These are phyloP conservation scores for Hycleus cichorii DNA, from an alignment of 1,140 invertebrate genomes.

Conservation along the genomic window DNA sequence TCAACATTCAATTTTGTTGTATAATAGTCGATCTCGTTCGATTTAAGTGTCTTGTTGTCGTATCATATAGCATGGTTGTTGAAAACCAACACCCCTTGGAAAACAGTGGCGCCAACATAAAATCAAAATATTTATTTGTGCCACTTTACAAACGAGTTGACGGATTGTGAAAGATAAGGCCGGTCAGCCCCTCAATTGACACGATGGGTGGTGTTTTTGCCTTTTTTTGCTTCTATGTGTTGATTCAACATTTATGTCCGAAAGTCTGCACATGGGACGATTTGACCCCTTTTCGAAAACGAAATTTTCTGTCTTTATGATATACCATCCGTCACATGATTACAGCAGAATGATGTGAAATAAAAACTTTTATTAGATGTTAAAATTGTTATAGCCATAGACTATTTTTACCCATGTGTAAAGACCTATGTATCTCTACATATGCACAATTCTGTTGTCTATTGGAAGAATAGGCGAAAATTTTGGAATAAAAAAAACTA, in stretches of 20 bases:
- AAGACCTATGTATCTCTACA: neutral
- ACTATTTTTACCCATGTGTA: constrained; percentile 15
- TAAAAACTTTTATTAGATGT: constrained; percentile 15
- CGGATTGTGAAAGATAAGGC: constrained; percentile 6
- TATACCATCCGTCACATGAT: constrained; percentile 3
- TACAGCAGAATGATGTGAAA: constrained; percentile 5
- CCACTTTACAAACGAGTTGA: constrained; percentile 12
- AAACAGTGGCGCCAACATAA: constrained; percentile 5
- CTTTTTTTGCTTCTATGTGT: neutral
- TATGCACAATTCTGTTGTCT: constrained; percentile 7
- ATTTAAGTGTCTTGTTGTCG: no score
- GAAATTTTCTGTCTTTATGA: constrained; percentile 14
- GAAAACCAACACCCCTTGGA: no score
- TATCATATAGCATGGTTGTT: no score
- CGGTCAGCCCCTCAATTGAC: constrained; percentile 1
- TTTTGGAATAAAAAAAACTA: no score
- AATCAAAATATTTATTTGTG: constrained; percentile 4
- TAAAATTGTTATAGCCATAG: constrained; percentile 13
- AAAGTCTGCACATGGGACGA: constrained; percentile 8
- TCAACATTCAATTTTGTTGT: no score
- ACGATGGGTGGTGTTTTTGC: constrained; percentile 3
- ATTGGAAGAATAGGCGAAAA: neutral
- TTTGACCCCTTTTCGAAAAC: constrained; percentile 10
- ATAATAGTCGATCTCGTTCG: no score
- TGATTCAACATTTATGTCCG: constrained; percentile 8